phyloP scores from a whole-genome alignment of 2,113 vertebrate genomes.

The Leptodactylus fuscus region DNA sequence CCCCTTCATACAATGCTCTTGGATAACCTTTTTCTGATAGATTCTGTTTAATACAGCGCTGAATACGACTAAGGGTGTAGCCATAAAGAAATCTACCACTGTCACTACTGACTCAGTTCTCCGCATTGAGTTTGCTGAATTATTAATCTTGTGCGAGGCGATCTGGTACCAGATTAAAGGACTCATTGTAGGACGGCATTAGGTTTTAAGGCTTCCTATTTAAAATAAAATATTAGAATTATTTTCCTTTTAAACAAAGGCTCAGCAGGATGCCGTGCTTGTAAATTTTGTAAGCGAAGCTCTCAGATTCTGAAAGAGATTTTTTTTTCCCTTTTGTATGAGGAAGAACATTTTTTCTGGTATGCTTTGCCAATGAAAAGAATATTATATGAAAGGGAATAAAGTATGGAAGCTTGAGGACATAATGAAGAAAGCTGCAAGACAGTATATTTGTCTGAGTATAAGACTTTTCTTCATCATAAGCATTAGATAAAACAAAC shows the following conservation, averaged over 20 bases:
- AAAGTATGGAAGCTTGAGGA: conserved; percentile 21
- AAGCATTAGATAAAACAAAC: conserved; percentile 29
- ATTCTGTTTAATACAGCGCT: not conserved
- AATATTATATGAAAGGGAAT: conserved; percentile 39
- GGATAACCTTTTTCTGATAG: not conserved
- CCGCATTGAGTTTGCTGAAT: not conserved
- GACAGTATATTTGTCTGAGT: conserved; percentile 9
- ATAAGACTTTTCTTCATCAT: not conserved
- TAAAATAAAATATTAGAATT: conserved; percentile 25
- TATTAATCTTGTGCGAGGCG: not conserved
- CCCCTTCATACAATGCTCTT: no score
- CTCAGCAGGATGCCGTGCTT: not conserved
- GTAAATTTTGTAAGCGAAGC: not conserved
- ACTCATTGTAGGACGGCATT: not conserved
- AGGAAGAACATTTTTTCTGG: not conserved
- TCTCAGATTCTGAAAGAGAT: conserved; percentile 12
- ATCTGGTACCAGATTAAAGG: not conserved
- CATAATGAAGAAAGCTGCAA: conserved; percentile 32
- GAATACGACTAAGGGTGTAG: not conserved
- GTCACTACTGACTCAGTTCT: not conserved
- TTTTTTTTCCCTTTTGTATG: not conserved
- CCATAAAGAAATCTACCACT: not conserved
- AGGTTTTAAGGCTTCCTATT: not conserved
- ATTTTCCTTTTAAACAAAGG: not conserved
- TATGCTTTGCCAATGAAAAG: conserved; percentile 18